These are phyloP conservation scores for Coenonympha arcania DNA, from an alignment of 2,888 invertebrate species.

Conservation along the genomic window DNA sequence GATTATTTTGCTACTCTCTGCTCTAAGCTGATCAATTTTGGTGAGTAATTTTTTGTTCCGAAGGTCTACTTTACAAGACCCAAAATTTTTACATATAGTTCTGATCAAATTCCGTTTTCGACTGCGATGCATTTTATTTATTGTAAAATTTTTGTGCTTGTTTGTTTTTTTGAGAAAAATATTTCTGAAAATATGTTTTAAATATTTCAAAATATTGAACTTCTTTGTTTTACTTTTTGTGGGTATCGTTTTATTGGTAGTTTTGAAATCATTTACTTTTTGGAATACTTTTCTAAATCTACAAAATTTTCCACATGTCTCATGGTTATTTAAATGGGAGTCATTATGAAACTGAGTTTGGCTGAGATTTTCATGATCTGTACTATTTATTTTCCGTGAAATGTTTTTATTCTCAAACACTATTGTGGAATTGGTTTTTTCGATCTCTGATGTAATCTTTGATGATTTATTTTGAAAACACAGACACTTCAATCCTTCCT, in stretches of 20 bases:
- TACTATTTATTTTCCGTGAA: neutral
- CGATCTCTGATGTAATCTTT: no score
- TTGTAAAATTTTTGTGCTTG: slow-evolving; percentile 20
- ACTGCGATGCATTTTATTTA: slow-evolving; percentile 23
- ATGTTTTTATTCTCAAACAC: neutral
- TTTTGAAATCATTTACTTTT: slow-evolving; percentile 13
- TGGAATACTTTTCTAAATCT: slow-evolving; percentile 12
- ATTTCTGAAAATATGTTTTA: slow-evolving; percentile 46
- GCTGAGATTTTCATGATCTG: neutral
- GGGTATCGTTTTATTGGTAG: slow-evolving; percentile 23
- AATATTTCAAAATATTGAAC: slow-evolving; percentile 38
- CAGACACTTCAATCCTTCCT: no score
- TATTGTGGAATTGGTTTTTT: neutral
- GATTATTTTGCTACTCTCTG: slow-evolving; percentile 44
- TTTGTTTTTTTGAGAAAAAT: slow-evolving; percentile 33
- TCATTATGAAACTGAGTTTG: neutral
- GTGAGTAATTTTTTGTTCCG: slow-evolving; percentile 36
- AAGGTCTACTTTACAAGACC: slow-evolving; percentile 37
- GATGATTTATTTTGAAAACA: no score
- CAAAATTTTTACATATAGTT: slow-evolving; percentile 44
- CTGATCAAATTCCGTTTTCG: slow-evolving; percentile 37
- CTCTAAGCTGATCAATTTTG: slow-evolving; percentile 44
- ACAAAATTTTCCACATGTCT: slow-evolving; percentile 19
- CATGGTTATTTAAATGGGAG: slow-evolving; percentile 17
- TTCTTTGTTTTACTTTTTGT: slow-evolving; percentile 30